These are phyloP conservation scores for Ennomos erosarius DNA, from an alignment of 2,888 invertebrate genomes.

Conservation along the genomic window DNA sequence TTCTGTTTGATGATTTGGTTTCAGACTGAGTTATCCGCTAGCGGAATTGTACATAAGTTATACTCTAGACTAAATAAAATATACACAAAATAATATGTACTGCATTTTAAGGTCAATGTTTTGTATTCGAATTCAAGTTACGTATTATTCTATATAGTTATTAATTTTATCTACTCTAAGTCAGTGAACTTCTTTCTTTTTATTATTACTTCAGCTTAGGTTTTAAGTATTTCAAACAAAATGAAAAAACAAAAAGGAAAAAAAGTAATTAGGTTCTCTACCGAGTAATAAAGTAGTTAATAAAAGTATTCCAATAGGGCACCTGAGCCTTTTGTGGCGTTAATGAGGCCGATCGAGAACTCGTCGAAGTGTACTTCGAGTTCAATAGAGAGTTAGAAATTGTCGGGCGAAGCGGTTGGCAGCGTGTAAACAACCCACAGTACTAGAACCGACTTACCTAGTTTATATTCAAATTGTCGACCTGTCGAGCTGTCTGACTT, in stretches of 20 bases:
- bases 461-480: conserved; percentile 71
- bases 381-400: conserved; percentile 44
- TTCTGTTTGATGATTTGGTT: conserved; percentile 10
- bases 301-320: conserved; percentile 22
- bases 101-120: too few species aligned
- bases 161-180: too few species aligned
- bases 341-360: conserved; percentile 40
- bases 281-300: conserved; percentile 4
- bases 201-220: too few species aligned
- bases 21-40: conserved; percentile 2
- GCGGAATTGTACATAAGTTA: conserved; percentile 3
- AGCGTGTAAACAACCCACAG: conserved; percentile 54
- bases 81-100: too few species aligned
- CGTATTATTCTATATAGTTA: too few species aligned
- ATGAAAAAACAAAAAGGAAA: too few species aligned
- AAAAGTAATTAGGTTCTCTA: background rate
- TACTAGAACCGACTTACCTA: conserved; percentile 53
- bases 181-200: too few species aligned
- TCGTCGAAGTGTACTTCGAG: conserved; percentile 32
- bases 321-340: conserved; percentile 27
- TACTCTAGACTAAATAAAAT: background rate
- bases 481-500: conserved; percentile 29
- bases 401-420: conserved; percentile 16
- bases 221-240: too few species aligned
- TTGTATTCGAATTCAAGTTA: too few species aligned